Conservation (phyloP, 2,113 vertebrate species). For the Paramisgurnus dabryanus region DNA sequence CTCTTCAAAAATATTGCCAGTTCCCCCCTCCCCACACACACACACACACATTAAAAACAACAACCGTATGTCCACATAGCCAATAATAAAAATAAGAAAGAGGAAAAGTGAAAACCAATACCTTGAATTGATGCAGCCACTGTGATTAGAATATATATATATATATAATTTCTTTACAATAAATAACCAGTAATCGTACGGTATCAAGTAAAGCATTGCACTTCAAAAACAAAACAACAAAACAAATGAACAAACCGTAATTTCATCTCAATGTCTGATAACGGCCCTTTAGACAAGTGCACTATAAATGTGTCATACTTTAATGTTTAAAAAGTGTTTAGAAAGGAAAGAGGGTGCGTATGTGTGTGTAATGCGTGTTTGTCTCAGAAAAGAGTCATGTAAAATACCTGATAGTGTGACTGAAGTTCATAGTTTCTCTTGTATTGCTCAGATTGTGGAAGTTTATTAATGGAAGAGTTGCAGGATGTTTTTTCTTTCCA, state of each 20-base stretch:
- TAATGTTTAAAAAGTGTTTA: conserved; percentile 55
- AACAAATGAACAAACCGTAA: conserved; percentile 35
- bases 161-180: conserved; percentile 25
- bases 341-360: conserved; percentile 60
- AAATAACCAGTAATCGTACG: conserved; percentile 49
- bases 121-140: conserved; percentile 36
- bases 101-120: conserved; percentile 59
- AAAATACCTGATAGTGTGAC: conserved; percentile 76
- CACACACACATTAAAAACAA: conserved; percentile 51
- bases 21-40: conserved; percentile 36
- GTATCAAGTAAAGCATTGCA: conserved; percentile 60
- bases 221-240: conserved; percentile 54
- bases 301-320: conserved; percentile 61
- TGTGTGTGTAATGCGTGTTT: background rate
- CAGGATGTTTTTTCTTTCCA: conserved; percentile 8
- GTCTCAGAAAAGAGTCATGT: conserved; percentile 50
- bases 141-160: conserved; percentile 34
- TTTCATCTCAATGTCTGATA: conserved; percentile 57
- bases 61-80: conserved; percentile 58
- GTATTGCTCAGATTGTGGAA: conserved; percentile 56
- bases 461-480: conserved; percentile 18
- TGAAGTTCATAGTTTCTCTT: conserved; percentile 58
- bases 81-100: conserved; percentile 57
- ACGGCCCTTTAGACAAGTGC: conserved; percentile 67
- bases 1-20: conserved; percentile 72